Evolutionary conservation across 2,888 invertebrate genomes (phyloP).

Genomic region (Scaptomyza caliginosa): DNA sequence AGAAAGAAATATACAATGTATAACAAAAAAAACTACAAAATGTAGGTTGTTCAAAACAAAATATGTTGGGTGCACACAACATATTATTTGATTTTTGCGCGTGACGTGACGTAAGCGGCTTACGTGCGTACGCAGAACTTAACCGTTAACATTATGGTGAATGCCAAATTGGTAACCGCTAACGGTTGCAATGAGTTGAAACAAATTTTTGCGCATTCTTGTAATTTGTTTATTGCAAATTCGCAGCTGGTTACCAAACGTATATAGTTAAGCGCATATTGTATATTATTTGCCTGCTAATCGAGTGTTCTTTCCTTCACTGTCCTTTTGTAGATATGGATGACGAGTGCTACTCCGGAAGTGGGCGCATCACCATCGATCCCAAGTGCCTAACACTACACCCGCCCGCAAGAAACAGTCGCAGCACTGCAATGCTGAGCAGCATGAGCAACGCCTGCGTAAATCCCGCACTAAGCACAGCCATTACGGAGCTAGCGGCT

Average conservation of each 20-base stretch:
- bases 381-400: constrained; percentile 77
- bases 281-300: not conserved
- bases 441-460: constrained; percentile 52
- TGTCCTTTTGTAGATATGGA: constrained; percentile 90
- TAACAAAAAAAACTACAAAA: constrained; percentile 10
- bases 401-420: constrained; percentile 54
- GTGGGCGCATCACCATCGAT: constrained; percentile 79
- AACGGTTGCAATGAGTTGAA: not conserved
- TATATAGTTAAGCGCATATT: not conserved
- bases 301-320: not conserved
- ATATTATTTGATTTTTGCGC: constrained; percentile 34
- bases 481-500: constrained; percentile 52
- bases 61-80: constrained; percentile 53
- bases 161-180: constrained; percentile 1
- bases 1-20: constrained; percentile 9
- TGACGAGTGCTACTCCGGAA: constrained; percentile 93
- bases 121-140: not conserved
- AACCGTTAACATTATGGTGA: not conserved
- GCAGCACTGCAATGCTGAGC: constrained; percentile 57
- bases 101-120: constrained; percentile 16
- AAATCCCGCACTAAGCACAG: constrained; percentile 60
- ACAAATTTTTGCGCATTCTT: not conserved
- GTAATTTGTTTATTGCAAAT: not conserved
- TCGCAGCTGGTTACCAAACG: not conserved
- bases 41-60: constrained; percentile 56